These are phyloP conservation scores for Heterotilapia buettikoferi DNA, from an alignment of 2,113 vertebrate genomes.

Conservation along the genomic window DNA sequence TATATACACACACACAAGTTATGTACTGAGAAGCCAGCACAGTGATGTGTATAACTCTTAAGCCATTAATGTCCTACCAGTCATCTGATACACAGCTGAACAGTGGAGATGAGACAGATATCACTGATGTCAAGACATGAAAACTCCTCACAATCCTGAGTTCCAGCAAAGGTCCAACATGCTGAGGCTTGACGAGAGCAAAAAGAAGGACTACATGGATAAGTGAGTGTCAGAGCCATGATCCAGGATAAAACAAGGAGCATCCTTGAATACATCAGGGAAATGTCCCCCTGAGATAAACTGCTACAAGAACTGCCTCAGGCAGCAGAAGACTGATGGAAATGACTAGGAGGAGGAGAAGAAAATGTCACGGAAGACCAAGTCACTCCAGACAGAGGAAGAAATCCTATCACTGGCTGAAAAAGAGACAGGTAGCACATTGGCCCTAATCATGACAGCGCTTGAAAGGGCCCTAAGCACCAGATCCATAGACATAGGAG, in stretches of 20 bases:
- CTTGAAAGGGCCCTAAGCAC: not conserved
- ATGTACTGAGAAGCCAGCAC: not conserved
- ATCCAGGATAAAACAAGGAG: not conserved
- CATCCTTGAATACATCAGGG: not conserved
- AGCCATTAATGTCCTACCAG: not conserved
- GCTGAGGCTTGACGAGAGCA: not conserved
- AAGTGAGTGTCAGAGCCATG: not conserved
- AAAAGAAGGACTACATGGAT: not conserved
- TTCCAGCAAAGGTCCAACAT: not conserved
- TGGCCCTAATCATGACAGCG: not conserved
- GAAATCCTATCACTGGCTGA: not conserved
- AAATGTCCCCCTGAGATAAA: not conserved
- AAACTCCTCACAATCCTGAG: not conserved
- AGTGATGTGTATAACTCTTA: not conserved
- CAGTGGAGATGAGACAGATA: not conserved
- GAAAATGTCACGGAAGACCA: not conserved
- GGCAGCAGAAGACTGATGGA: not conserved
- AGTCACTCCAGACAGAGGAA: not conserved
- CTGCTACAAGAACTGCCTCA: not conserved
- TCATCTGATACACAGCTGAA: not conserved
- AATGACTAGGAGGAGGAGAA: not conserved
- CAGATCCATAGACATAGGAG: not conserved
- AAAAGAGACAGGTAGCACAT: not conserved
- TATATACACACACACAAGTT: not conserved
- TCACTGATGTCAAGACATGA: not conserved